A percentile compares a stretch with the other conserved stretches of the same genome.
phyloP scores from a whole-genome alignment of 2,888 invertebrate genomes.

The Euplagia quadripunctaria region DNA sequence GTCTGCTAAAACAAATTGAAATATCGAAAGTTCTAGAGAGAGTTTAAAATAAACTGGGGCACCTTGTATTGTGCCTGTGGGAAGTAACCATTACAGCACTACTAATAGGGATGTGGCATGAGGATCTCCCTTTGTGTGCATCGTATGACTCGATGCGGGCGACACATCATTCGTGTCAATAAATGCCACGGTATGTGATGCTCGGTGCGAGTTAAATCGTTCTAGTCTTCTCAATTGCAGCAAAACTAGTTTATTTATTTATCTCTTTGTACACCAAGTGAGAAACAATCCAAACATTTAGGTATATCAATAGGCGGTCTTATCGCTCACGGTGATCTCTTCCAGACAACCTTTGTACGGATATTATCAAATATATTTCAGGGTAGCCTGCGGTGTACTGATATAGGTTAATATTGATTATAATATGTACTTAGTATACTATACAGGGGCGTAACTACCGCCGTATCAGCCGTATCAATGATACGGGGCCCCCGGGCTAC shows the following conservation, averaged over 20 bases:
- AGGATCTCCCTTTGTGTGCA: slow-evolving; percentile 56
- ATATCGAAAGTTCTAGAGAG: slow-evolving; percentile 37
- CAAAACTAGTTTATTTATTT: not conserved
- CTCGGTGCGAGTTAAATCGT: not conserved
- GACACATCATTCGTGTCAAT: slow-evolving; percentile 30
- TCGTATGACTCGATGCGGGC: slow-evolving; percentile 47
- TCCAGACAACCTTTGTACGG: too few relatives aligned
- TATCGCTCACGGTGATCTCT: too few relatives aligned
- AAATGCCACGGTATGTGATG: slow-evolving; percentile 15
- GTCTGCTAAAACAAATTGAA: not conserved
- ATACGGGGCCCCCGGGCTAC: too few relatives aligned
- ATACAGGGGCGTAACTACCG: too few relatives aligned
- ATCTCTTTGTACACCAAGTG: too few relatives aligned
- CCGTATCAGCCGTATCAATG: too few relatives aligned
- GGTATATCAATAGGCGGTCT: too few relatives aligned
- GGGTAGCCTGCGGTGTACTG: too few relatives aligned
- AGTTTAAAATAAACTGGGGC: slow-evolving; percentile 39
- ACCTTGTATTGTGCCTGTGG: slow-evolving; percentile 39
- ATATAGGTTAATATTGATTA: too few relatives aligned
- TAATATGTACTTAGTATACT: too few relatives aligned
- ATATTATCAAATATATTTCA: too few relatives aligned
- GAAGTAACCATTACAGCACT: slow-evolving; percentile 43
- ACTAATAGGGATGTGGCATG: slow-evolving; percentile 66
- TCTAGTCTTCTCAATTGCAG: not conserved
- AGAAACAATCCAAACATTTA: too few relatives aligned